Base-by-base conservation (phyloP, 2,888 invertebrate species). In the Subacronicta megacephala region DNA sequence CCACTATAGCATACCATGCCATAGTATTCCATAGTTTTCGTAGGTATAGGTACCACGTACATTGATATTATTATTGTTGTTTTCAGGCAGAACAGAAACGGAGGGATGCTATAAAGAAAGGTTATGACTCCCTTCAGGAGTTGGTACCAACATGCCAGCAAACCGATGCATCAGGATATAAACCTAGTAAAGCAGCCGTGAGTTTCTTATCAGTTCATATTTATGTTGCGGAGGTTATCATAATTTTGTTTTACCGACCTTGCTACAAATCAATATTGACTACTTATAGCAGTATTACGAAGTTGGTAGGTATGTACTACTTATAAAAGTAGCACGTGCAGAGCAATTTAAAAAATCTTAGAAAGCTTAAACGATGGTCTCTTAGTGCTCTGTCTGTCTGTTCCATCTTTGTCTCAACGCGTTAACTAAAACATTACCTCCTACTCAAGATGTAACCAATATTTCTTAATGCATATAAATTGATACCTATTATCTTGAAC, bases 21-120 rank as follows among this genome's bases (percentile, higher is more conserved):
- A n/a, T n/a, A n/a, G n/a, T n/a, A n/a, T n/a, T n/a, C n/a, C n/a
- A n/a, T n/a, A n/a, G n/a, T n/a, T n/a, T n/a, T n/a, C n/a, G n/a
- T n/a, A n/a, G n/a, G n/a, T n/a, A n/a, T n/a, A n/a, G n/a, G n/a
- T n/a, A n/a, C n/a, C n/a, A n/a, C n/a, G n/a, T 26, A 1, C 3
- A 10, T 23, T 26, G 1, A 9, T 26, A 5, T 37, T 40, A 12
- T 23, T 4, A 17, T n/a, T 13, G 7, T 58, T 13, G 7, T 58
- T 33, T 78, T 29, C 96, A 99, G 93, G 99, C 99, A 2, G 99
- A 99, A 89, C 99, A 99, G 88, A 99, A 99, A 85, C 95, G 99
- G 68, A 95, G 99, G 80, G 99, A 99, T 95, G 99, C 99, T 1
- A 99, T 99, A 64, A 99, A 99, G 90, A 98, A 98, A 88, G 99